phyloP scores from a whole-genome alignment of 2,797 vertebrate species.

The Argyrosomus regius region DNA sequence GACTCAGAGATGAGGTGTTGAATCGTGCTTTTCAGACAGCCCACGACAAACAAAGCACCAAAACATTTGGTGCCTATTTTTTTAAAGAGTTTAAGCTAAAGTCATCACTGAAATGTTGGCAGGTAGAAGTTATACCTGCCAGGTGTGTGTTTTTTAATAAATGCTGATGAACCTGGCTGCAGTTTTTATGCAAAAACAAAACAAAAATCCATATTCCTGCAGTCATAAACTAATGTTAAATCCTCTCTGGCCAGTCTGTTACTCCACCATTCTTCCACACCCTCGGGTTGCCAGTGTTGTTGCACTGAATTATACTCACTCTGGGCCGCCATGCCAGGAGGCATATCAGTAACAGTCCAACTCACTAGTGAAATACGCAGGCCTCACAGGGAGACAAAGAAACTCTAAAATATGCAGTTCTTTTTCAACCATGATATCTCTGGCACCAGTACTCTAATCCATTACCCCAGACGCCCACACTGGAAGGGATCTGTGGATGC shows the following conservation, averaged over 20 bases:
- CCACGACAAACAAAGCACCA: background rate
- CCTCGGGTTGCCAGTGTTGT: conserved; percentile 58
- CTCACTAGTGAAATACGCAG: conserved; percentile 66
- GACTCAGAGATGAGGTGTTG: background rate
- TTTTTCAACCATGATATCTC: conserved; percentile 78
- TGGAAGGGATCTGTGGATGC: conserved; percentile 80
- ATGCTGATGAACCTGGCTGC: conserved; percentile 39
- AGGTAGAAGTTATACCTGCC: conserved; percentile 5
- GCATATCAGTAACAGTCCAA: conserved; percentile 72
- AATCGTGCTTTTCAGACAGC: background rate
- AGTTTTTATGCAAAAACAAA: conserved; percentile 22
- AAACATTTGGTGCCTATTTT: background rate
- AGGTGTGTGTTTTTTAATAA: conserved; percentile 1
- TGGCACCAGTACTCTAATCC: conserved; percentile 81
- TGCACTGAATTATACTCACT: conserved; percentile 67
- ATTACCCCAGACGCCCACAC: conserved; percentile 83
- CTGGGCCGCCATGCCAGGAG: conserved; percentile 66
- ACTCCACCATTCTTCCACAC: conserved; percentile 52
- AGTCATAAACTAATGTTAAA: conserved; percentile 55
- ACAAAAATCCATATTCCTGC: conserved; percentile 32
- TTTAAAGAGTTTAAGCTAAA: background rate
- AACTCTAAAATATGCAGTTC: conserved; percentile 78
- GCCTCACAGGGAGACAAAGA: conserved; percentile 78
- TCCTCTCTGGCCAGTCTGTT: conserved; percentile 51
- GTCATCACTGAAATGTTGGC: conserved; percentile 12